A percentile compares a stretch with the other conserved stretches of the same genome.
These are phyloP conservation scores for Coturnix japonica DNA, from an alignment of 2,113 vertebrate genomes.

Conservation along the genomic window DNA sequence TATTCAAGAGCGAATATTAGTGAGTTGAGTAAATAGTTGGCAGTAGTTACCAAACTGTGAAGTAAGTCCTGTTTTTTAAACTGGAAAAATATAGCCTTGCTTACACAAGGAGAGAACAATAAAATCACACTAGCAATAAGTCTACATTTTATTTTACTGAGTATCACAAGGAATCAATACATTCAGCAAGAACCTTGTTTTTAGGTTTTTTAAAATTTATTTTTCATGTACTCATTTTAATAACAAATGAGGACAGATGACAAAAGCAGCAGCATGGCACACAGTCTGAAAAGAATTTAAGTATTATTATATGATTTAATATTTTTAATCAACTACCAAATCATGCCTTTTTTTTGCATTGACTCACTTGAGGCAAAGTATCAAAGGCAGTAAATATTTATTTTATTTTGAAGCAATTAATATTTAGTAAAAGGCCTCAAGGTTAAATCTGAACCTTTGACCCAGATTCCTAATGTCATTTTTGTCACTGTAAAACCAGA, in stretches of 20 bases:
- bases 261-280: conserved; percentile 18
- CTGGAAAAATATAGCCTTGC: conserved; percentile 33
- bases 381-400: conserved; percentile 71
- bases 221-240: conserved; percentile 27
- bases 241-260: conserved; percentile 53
- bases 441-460: conserved; percentile 32
- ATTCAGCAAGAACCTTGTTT: not conserved
- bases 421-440: conserved; percentile 19
- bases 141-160: conserved; percentile 63
- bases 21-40: conserved; percentile 52
- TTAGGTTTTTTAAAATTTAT: not conserved
- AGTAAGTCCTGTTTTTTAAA: conserved; percentile 68
- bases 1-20: conserved; percentile 63
- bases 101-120: conserved; percentile 51
- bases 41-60: conserved; percentile 49
- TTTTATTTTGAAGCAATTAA: conserved; percentile 64
- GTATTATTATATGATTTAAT: conserved; percentile 53
- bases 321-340: conserved; percentile 50
- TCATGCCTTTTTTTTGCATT: conserved; percentile 29
- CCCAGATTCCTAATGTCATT: not conserved
- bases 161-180: conserved; percentile 24
- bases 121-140: conserved; percentile 54
- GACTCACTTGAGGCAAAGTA: conserved; percentile 50
- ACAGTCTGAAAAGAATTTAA: conserved; percentile 31
- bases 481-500: not conserved